A percentile compares a stretch with the other conserved stretches of the same genome.
Evolutionary conservation across 2,113 vertebrate species (phyloP).

Genomic region (Campylomormyrus tamandua): DNA sequence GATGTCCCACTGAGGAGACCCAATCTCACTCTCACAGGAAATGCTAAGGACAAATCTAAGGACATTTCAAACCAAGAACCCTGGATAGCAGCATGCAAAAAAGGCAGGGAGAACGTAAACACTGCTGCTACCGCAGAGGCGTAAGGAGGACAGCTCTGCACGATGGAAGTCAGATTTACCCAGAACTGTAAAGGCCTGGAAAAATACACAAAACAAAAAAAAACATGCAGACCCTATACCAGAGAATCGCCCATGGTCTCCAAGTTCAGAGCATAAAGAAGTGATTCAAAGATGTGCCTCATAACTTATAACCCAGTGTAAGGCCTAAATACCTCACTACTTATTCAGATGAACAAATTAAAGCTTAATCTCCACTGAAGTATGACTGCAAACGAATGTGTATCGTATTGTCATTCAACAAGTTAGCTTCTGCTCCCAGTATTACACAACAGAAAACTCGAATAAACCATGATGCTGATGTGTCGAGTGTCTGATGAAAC

Average conservation of each 20-base stretch:
- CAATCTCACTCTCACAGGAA: not conserved
- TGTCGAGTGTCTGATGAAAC: not conserved
- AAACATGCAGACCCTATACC: not conserved
- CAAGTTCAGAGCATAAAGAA: not conserved
- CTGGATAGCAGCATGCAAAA: not conserved
- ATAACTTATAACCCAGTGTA: not conserved
- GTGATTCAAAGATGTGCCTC: not conserved
- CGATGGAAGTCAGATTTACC: not conserved
- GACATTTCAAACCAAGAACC: not conserved
- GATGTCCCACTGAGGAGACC: not conserved
- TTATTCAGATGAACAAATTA: not conserved
- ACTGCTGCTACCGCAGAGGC: not conserved
- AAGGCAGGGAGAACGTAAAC: not conserved
- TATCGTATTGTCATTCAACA: not conserved
- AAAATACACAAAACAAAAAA: not conserved
- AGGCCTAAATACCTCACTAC: not conserved
- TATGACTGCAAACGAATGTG: not conserved
- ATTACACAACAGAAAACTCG: not conserved
- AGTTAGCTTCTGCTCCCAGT: not conserved
- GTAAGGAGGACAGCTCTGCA: not conserved
- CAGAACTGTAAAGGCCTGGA: not conserved
- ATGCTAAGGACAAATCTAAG: not conserved
- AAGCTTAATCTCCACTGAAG: not conserved
- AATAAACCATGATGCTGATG: not conserved
- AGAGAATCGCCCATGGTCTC: not conserved